Base-by-base conservation (phyloP, 2,888 invertebrate genomes). In the Acheta domesticus region DNA sequence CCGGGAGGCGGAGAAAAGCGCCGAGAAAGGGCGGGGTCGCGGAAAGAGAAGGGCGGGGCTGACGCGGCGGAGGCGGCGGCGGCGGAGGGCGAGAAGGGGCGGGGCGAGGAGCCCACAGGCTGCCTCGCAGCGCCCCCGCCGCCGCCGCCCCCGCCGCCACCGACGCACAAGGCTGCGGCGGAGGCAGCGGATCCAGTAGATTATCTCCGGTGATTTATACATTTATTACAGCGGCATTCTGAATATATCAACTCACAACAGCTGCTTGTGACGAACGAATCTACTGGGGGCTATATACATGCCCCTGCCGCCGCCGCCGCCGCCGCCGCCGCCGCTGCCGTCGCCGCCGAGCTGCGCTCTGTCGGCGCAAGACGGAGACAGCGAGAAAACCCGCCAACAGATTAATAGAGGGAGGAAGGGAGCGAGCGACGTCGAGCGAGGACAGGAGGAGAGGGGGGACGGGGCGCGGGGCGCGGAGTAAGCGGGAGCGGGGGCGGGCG, bases 171-270 rank as follows among this genome's bases (percentile, higher is more conserved):
- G 62, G 62, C 62, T 19, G 62, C 62, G n/a, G n/a, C 62, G 62
- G 62, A 16, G 16, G 50, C 79, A 76, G 75, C 50, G 75, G 21
- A 49, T 49, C 75, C 74, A 79, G 79, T 76, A 79, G 79, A 79
- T 79, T 79, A 62, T 48, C 76, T 62, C 75, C n/a, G 36, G 79
- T 79, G 79, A 79, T 79, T 79, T 79, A 79, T 79, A 79, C 79
- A 79, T 79, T 79, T 79, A 79, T 79, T 79, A 73, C 79, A 50
- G 50, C 75, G 50, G 76, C 78, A 76, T 77, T 75, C 78, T 79
- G 79, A 79, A 79, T 79, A 79, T 79, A 79, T 79, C 77, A 79
- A 74, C 62, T 77, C 77, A 77, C 77, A 79, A 75, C 79, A 79
- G 77, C 79, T 79, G 79, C 36, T 77, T 77, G 77, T 77, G 79